A percentile compares a stretch with the other conserved stretches of the same genome.
Conservation (phyloP, 2,888 invertebrate species). For the Eupeodes luniger region DNA sequence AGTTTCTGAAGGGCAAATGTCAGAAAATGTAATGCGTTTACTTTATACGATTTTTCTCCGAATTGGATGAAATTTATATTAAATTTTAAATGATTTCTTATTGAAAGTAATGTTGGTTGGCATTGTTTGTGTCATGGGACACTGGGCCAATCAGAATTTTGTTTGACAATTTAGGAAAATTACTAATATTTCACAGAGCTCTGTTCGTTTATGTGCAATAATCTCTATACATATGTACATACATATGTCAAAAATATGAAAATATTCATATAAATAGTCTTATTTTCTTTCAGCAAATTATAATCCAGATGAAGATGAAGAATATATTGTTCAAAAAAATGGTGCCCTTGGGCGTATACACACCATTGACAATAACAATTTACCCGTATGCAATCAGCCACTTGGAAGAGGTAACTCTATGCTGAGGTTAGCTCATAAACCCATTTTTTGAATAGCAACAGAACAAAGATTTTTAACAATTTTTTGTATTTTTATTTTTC, state of each 20-base stretch:
- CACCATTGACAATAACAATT: conserved; percentile 81
- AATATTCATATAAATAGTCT: no score
- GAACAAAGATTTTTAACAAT: conserved; percentile 22
- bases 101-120: no score
- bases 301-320: conserved; percentile 84
- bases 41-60: no score
- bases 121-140: no score
- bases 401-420: conserved; percentile 80
- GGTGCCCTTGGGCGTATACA: conserved; percentile 81
- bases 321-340: conserved; percentile 81
- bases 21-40: no score
- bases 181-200: background rate
- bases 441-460: background rate
- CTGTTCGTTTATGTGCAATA: background rate
- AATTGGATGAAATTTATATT: no score
- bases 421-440: conserved; percentile 71
- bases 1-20: no score
- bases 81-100: no score
- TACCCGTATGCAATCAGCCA: conserved; percentile 83
- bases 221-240: no score
- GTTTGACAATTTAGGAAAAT: no score
- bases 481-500: conserved; percentile 17
- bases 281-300: conserved; percentile 81
- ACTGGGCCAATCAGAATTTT: no score
- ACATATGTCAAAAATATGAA: no score